phyloP scores from a whole-genome alignment of 2,888 invertebrate genomes.

The Lepidocyrtinus sp. region DNA sequence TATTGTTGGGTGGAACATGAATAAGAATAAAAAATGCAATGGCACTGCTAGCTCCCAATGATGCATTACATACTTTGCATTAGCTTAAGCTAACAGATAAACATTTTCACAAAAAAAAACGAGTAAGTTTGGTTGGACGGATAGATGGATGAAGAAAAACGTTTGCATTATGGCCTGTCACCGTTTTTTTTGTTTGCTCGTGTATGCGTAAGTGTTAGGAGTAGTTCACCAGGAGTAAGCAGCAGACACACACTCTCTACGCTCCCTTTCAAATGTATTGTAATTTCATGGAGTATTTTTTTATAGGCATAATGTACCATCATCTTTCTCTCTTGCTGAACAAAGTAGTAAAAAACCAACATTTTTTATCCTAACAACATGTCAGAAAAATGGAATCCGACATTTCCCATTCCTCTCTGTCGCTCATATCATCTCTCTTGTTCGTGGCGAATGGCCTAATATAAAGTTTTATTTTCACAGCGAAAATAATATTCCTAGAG shows the following conservation, averaged over 20 bases:
- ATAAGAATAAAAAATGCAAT: conserved; percentile 2
- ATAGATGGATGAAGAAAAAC: conserved; percentile 42
- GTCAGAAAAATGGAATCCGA: conserved; percentile 59
- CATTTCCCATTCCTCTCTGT: conserved; percentile 63
- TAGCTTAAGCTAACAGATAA: conserved; percentile 24
- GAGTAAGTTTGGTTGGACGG: conserved; percentile 9
- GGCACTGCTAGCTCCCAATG: conserved; percentile 6
- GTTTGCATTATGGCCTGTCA: conserved; percentile 55
- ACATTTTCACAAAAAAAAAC: background rate
- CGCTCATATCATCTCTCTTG: conserved; percentile 31
- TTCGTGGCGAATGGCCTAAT: too few species aligned
- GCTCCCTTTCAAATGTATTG: background rate
- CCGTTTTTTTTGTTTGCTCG: conserved; percentile 48
- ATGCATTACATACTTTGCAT: conserved; percentile 42
- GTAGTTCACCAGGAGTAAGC: background rate
- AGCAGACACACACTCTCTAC: background rate
- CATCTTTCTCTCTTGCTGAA: background rate
- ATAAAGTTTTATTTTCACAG: too few species aligned
- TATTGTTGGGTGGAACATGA: conserved; percentile 23
- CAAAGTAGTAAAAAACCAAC: conserved; percentile 12
- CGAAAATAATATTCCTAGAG: too few species aligned
- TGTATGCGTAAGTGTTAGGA: conserved; percentile 22
- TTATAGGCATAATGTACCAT: conserved; percentile 31
- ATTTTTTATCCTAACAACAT: conserved; percentile 57
- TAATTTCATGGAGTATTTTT: background rate